A percentile compares a stretch with the other conserved stretches of the same genome.
These are phyloP conservation scores for Trachelus stipa DNA, from an alignment of 2,888 invertebrate genomes.

Conservation along the genomic window DNA sequence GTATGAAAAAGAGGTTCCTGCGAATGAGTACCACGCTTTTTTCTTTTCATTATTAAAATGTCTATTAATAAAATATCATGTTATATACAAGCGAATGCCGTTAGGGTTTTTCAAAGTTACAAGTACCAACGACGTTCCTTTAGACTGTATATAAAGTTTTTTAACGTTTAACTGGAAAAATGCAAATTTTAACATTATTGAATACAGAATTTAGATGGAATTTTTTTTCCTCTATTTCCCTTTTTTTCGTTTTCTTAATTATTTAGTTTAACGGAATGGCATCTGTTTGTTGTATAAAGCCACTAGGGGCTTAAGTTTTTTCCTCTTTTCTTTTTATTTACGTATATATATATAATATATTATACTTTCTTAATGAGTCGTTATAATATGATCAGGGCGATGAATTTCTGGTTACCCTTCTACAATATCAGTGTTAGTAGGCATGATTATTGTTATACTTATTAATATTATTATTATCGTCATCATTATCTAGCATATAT, in stretches of 20 bases:
- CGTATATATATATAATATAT: neutral
- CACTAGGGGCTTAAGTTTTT: neutral
- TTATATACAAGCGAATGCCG: neutral
- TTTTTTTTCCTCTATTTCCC: neutral
- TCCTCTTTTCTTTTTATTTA: neutral
- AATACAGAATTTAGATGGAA: neutral
- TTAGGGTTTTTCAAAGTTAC: neutral
- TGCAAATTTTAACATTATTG: neutral
- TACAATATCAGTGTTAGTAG: neutral
- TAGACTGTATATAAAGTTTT: neutral
- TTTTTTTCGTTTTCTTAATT: neutral
- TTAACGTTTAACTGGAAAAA: neutral
- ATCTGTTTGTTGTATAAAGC: neutral
- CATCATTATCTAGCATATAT: neutral
- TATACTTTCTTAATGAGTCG: neutral
- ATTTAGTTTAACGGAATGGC: neutral
- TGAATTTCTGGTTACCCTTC: neutral
- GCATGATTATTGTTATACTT: neutral
- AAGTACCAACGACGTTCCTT: neutral
- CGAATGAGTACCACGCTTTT: neutral
- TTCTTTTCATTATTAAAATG: conserved; percentile 1
- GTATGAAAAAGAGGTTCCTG: neutral
- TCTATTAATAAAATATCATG: conserved; percentile 15
- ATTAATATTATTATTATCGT: neutral
- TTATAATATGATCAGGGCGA: neutral